phyloP scores from a whole-genome alignment of 2,888 invertebrate genomes.

The Ashinkailepas kermadecensis region DNA sequence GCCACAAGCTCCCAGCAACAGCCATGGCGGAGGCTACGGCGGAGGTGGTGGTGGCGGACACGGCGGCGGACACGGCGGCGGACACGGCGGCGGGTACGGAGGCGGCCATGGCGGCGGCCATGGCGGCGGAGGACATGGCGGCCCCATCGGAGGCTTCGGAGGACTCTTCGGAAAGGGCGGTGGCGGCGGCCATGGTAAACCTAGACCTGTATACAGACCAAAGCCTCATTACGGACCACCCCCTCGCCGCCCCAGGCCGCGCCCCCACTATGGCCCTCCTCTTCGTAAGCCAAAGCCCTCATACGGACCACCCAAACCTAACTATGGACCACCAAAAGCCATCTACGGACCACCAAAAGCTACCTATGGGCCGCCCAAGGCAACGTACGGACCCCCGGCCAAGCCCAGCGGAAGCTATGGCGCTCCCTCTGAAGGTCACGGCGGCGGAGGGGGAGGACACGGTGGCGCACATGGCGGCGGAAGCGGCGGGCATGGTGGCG shows the following conservation, averaged over 20 bases:
- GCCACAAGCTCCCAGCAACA: slow-evolving; percentile 5
- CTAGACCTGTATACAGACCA: background rate
- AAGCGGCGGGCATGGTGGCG: background rate
- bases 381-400: slow-evolving; percentile 7
- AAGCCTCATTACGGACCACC: slow-evolving; percentile 13
- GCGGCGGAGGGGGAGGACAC: background rate
- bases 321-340: background rate
- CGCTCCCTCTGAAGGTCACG: background rate
- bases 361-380: background rate
- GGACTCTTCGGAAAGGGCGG: background rate
- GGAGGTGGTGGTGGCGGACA: background rate
- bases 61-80: slow-evolving; percentile 5
- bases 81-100: background rate
- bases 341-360: background rate
- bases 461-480: background rate
- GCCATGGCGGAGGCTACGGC: background rate
- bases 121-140: background rate
- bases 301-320: slow-evolving; percentile 7
- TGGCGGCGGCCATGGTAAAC: background rate
- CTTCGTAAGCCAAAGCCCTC: background rate
- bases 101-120: background rate
- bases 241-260: slow-evolving; percentile 5
- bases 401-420: slow-evolving; percentile 9
- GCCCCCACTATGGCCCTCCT: slow-evolving; percentile 10
- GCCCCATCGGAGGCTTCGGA: background rate